Evolutionary conservation across 2,888 invertebrate genomes (phyloP), one percentile per base, ranked within the genome.

Genomic region (Merodon equestris): DNA sequence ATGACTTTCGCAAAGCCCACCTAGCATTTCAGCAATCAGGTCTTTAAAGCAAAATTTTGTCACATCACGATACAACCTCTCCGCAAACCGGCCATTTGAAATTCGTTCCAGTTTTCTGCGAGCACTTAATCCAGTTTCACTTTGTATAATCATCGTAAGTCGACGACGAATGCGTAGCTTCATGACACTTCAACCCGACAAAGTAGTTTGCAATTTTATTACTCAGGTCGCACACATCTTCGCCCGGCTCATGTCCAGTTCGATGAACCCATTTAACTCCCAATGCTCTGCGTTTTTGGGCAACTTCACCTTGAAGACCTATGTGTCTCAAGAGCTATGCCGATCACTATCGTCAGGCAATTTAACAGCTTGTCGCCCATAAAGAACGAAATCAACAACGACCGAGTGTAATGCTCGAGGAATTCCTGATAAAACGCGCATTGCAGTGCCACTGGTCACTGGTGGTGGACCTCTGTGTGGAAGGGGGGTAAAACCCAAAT

Each of bases 201-300:
- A 7, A 27, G 27, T 27, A 27, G 27, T 7, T 27, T 48, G 48
- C 48, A 48, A 10, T 2, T 47, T 48, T 13, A 19, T 48, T 12
- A 7, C 12, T 18, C 18, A 17, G 12, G 9, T 18, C 18, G 15
- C 38, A 13, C 17, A 53, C 27, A 27, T 27, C 27, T 27, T 4
- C 7, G 27, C 27, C 27, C 9, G 14, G 36, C 10, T 36, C n/a
- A 10, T 14, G 12, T 4, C 53, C 47, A 54, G 70, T 70, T 70
- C 56, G 44, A 12, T 9, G 56, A 56, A 61, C 71, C 44, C 50
- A 71, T 71, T 56, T 61, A 71, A 9, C 48, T 38, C 17, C 47
- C 60, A 61, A 36, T 12, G 48, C 10, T 14, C 48, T 13, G 17
- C 36, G 40, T n/a, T 17, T 19, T 38, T 19, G 19, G 47, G 54